These are phyloP conservation scores for Conchocele bisecta DNA, from an alignment of 2,888 invertebrate species.

Conservation along the genomic window DNA sequence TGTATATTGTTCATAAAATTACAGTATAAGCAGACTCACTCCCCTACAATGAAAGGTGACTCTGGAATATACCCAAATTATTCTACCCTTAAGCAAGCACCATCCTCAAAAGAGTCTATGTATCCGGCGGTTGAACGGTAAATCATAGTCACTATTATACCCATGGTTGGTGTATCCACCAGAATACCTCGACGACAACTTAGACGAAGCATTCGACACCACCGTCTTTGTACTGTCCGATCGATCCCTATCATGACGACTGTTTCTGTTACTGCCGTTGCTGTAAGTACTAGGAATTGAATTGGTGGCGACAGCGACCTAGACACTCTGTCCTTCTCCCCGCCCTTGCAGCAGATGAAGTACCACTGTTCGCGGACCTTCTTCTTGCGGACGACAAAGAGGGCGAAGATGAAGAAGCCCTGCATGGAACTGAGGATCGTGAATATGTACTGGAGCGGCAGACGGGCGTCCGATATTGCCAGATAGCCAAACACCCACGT, in stretches of 20 bases:
- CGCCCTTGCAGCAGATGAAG: slow-evolving; percentile 62
- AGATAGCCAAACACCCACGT: slow-evolving; percentile 82
- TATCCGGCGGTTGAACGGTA: slow-evolving; percentile 38
- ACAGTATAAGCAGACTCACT: too few relatives aligned
- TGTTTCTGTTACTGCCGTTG: slow-evolving; percentile 40
- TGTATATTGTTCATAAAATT: too few relatives aligned
- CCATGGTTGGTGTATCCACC: slow-evolving; percentile 53
- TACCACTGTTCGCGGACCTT: slow-evolving; percentile 77
- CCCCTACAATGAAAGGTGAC: too few relatives aligned
- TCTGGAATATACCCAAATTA: too few relatives aligned
- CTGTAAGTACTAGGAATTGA: slow-evolving; percentile 65
- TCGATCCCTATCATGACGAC: slow-evolving; percentile 50
- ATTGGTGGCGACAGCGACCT: slow-evolving; percentile 66
- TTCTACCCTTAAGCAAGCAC: too few relatives aligned
- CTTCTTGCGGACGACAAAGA: slow-evolving; percentile 71
- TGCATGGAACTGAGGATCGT: slow-evolving; percentile 75
- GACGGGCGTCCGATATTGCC: slow-evolving; percentile 74
- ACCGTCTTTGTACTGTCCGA: slow-evolving; percentile 64
- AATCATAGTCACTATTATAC: slow-evolving; percentile 46
- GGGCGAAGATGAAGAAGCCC: slow-evolving; percentile 75
- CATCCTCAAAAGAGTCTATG: too few relatives aligned
- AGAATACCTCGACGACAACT: slow-evolving; percentile 24
- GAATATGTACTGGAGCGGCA: slow-evolving; percentile 80
- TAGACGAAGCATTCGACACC: slow-evolving; percentile 23
- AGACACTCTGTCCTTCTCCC: slow-evolving; percentile 54